Evolutionary conservation across 1,140 invertebrate species (phyloP), one percentile per base, ranked within the genome.

Genomic region (Eriocheir sinensis): DNA sequence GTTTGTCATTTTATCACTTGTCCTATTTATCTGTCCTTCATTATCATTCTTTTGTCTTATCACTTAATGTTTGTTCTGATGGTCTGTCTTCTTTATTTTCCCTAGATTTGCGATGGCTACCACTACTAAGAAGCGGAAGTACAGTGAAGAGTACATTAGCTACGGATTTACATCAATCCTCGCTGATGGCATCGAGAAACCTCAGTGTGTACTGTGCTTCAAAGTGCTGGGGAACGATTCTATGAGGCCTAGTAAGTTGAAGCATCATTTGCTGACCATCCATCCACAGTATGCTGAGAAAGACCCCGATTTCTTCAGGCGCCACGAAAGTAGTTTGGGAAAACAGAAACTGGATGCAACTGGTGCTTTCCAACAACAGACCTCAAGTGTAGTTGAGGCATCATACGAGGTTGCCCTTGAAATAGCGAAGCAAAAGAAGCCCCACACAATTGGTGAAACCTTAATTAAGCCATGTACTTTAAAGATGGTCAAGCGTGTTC

Each of bases 161-260:
- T 79, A 79, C 48, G 53, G 53, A 91, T 91, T 91, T 32, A 72
- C 34, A 79, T 91, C 89, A n/a, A 91, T 91, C 89, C 41, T 91
- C 90, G 60, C 30, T 53, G n/a, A 80, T 79, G 91, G 80, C 38
- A 48, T 80, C 38, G 38, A 93, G 72, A 95, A 89, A 41, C 72
- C 89, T 86, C 48, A 86, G 81, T 86, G 90, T 86, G 60, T 95
- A 53, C 15, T 85, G 53, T 79, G 48, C 48, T 36, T 48, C 91
- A 72, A 88, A 92, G 81, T 44, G 34, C 60, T 92, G 30, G 32
- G 90, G 72, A 86, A 92, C 86, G 89, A 92, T 92, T 86, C 94
- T 92, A 40, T 95, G 94, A 86, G 72, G 79, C 89, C 80, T 81
- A 53, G n/a, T 40, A 81, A 86, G 91, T 90, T 90, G 88, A 90